Conservation (phyloP, 1,140 invertebrate species). For the Drosophila oshimai region DNA sequence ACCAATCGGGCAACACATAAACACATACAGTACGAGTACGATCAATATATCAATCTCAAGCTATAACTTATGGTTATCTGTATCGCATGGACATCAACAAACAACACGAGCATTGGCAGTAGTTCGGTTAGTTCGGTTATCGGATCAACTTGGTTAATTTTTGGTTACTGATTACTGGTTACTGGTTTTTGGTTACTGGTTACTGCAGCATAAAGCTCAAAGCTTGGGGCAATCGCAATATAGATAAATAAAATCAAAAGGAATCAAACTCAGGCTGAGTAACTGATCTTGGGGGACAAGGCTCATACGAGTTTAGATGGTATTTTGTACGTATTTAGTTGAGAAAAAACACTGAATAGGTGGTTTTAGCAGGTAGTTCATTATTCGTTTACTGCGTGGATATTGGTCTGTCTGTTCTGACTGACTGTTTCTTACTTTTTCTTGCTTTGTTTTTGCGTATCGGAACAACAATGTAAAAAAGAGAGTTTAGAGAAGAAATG, state of each 20-base stretch:
- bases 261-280: constrained; percentile 20
- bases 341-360: constrained; percentile 28
- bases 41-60: constrained; percentile 35
- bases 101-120: constrained; percentile 11
- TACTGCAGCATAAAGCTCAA: neutral
- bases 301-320: constrained; percentile 8
- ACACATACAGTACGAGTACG: constrained; percentile 29
- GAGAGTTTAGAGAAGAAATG: constrained; percentile 87
- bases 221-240: neutral
- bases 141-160: constrained; percentile 25
- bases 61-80: constrained; percentile 20
- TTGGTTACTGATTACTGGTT: too few relatives aligned
- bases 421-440: constrained; percentile 68
- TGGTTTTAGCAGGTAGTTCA: constrained; percentile 23
- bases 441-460: constrained; percentile 77
- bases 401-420: constrained; percentile 55
- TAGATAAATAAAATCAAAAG: constrained; percentile 9
- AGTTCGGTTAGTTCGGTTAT: constrained; percentile 7
- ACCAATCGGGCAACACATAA: constrained; percentile 44
- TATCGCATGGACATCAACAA: constrained; percentile 14
- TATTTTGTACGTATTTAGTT: constrained; percentile 15
- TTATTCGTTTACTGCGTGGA: constrained; percentile 40
- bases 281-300: neutral
- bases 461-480: constrained; percentile 82
- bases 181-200: too few relatives aligned